Evolutionary conservation across 2,113 vertebrate species (phyloP), one percentile per base, ranked within the genome.

Genomic region (Siniperca knerii): DNA sequence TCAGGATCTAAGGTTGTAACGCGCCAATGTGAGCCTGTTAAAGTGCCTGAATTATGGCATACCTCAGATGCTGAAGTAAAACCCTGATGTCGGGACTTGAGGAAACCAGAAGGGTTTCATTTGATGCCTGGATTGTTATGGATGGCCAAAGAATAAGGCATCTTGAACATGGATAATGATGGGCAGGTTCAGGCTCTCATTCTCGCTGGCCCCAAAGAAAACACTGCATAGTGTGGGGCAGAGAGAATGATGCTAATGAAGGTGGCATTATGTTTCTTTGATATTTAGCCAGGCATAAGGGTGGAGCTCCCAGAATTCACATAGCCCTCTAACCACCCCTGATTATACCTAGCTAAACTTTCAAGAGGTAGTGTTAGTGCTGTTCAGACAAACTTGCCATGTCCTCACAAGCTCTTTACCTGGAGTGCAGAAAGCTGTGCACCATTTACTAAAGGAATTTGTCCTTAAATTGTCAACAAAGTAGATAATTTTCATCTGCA

Each of bases 61-160:
- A 89, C 84, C 87, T 92, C 81, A 89, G 75, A 78, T 29, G n/a
- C 80, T 84, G 71, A 68, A 90, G 81, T 72, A 77, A 81, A 91
- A 81, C 75, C 79, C 64, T 37, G 58, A 90, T 87, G 84, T 85
- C n/a, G 58, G 82, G 80, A 67, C 77, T 73, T 64, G 65, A 80
- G 91, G 79, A 93, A 92, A 91, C 90, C 87, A 90, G 85, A 89
- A 71, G 73, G 78, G 77, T 92, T 93, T 93, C 76, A 89, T 92
- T 92, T 91, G 78, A 87, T 91, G 82, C 71, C 66, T 73, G 80
- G 83, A 83, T 91, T 94, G 90, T 94, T 94, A 90, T 93, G 80
- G 79, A 94, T 92, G 89, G 90, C 91, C 67, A 64, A 71, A 82
- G 86, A 93, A 89, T 66, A 87, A 90, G 86, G 87, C 85, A 65